phyloP scores from a whole-genome alignment of 2,113 vertebrate genomes.

The Cryptoleucopteryx plumbea region DNA sequence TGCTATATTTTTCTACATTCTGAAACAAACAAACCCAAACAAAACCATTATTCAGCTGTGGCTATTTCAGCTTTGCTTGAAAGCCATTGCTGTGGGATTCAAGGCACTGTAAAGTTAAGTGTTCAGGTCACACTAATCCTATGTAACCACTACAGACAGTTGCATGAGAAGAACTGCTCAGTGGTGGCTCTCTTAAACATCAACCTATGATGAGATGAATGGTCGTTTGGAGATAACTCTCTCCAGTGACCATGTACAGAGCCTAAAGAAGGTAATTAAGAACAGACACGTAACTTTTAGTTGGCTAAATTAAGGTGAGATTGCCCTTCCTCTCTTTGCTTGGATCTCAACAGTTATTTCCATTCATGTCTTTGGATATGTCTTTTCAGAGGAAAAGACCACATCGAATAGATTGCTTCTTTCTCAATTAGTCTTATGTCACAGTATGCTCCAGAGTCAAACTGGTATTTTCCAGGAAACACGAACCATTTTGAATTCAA shows the following conservation, averaged over 20 bases:
- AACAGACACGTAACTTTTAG: background rate
- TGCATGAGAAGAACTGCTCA: background rate
- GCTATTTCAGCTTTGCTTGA: background rate
- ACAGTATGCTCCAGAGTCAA: background rate
- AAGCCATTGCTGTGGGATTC: background rate
- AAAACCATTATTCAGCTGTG: background rate
- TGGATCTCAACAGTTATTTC: background rate
- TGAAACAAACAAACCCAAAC: slow-evolving; percentile 41
- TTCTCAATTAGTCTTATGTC: background rate
- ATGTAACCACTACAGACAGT: background rate
- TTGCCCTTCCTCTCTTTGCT: background rate
- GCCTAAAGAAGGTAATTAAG: background rate
- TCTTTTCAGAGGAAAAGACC: background rate
- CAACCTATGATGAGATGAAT: background rate
- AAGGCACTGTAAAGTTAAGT: background rate
- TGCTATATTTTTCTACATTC: slow-evolving; percentile 83
- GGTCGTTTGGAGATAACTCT: background rate
- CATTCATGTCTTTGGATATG: background rate
- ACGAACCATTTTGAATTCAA: background rate
- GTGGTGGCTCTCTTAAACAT: background rate
- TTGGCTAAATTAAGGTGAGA: background rate
- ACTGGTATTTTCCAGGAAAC: background rate
- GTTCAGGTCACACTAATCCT: background rate
- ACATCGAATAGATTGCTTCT: background rate
- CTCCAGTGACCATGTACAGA: background rate